Percentiles rank a stretch among this genome's conserved stretches.
These are phyloP conservation scores for Miltochrista miniata DNA, from an alignment of 2,888 invertebrate genomes.

Conservation along the genomic window DNA sequence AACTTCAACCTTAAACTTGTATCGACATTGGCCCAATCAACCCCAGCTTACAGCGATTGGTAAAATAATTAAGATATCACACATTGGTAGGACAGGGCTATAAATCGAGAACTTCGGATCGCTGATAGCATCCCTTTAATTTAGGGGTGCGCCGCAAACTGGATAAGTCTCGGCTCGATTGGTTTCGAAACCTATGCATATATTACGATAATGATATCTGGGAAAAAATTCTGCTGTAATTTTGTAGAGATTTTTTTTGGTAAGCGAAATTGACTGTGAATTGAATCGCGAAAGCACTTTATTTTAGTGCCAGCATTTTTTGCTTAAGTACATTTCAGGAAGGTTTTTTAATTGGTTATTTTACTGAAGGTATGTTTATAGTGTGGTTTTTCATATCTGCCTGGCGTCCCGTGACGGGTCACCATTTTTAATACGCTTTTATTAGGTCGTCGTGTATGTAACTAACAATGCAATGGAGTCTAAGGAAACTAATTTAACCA, in stretches of 20 bases:
- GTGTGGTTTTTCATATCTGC: too few relatives aligned
- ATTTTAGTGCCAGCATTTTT: too few relatives aligned
- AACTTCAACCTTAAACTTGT: slow-evolving; percentile 17
- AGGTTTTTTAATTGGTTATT: too few relatives aligned
- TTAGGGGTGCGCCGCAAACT: slow-evolving; percentile 42
- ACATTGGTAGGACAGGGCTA: slow-evolving; percentile 41
- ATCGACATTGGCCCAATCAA: slow-evolving; percentile 25
- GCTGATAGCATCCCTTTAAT: slow-evolving; percentile 35
- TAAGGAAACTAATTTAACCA: too few relatives aligned
- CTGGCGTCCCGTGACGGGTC: too few relatives aligned
- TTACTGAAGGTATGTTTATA: too few relatives aligned
- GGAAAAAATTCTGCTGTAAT: slow-evolving; percentile 22
- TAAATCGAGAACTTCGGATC: slow-evolving; percentile 45
- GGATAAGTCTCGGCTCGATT: slow-evolving; percentile 47
- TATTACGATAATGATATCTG: slow-evolving; percentile 49
- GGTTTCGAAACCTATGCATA: slow-evolving; percentile 60
- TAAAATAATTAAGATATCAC: slow-evolving; percentile 67
- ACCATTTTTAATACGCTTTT: too few relatives aligned
- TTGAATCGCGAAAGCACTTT: too few relatives aligned
- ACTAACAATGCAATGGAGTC: too few relatives aligned
- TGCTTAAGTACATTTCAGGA: too few relatives aligned
- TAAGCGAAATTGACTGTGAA: slow-evolving; percentile 1
- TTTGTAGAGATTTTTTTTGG: slow-evolving; percentile 21
- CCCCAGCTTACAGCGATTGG: slow-evolving; percentile 40
- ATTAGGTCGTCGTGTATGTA: too few relatives aligned